Evolutionary conservation across 2,113 vertebrate genomes (phyloP).

Genomic region (Enhydra lutris): DNA sequence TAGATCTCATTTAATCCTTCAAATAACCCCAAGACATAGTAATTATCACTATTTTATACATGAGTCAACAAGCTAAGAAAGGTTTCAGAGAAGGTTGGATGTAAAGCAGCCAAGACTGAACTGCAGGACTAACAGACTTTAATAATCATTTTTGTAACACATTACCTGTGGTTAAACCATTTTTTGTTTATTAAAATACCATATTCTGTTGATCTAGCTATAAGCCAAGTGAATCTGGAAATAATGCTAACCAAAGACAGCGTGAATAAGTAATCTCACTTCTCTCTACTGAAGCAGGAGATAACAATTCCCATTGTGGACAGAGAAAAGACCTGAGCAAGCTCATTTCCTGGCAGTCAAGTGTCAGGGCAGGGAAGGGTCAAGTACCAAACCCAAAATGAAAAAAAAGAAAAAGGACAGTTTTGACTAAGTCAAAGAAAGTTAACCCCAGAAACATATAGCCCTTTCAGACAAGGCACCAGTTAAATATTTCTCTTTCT

Average conservation of each 20-base stretch:
- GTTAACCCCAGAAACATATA: neutral
- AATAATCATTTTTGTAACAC: neutral
- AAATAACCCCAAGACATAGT: neutral
- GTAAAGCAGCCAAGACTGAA: neutral
- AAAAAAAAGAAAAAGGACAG: neutral
- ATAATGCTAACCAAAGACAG: neutral
- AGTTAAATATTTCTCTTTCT: neutral
- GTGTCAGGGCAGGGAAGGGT: neutral
- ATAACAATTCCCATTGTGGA: neutral
- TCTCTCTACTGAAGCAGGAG: neutral
- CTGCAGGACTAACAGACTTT: neutral
- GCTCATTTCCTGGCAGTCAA: neutral
- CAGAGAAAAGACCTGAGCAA: neutral
- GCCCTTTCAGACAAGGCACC: neutral
- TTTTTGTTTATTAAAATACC: slow-evolving; percentile 36
- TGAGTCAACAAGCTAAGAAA: neutral
- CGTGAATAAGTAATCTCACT: neutral
- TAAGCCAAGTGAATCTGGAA: neutral
- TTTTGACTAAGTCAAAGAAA: neutral
- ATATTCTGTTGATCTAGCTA: neutral
- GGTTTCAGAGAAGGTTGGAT: neutral
- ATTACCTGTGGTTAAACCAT: neutral
- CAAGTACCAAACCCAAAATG: neutral
- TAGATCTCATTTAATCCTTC: neutral
- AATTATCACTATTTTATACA: neutral